A percentile compares a stretch with the other conserved stretches of the same genome.
phyloP scores from a whole-genome alignment of 2,888 invertebrate species.

The Parapristionchus giblindavisi region DNA sequence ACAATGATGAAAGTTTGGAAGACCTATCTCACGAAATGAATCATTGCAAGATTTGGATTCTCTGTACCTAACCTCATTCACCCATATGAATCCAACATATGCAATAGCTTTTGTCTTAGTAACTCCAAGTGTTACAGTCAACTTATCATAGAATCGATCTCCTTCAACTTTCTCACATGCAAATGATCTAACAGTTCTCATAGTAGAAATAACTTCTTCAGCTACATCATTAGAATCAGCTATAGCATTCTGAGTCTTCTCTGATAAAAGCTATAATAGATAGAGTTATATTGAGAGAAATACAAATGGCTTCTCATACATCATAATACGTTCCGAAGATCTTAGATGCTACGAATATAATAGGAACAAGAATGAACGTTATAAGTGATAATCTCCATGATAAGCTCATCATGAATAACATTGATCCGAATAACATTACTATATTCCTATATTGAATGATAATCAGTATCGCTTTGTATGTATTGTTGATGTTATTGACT shows the following conservation, averaged over 20 bases:
- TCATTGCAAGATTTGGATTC: background rate
- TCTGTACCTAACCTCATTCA: conserved; percentile 55
- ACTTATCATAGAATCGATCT: conserved; percentile 59
- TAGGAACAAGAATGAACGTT: conserved; percentile 71
- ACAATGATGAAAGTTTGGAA: conserved; percentile 68
- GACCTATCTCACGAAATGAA: conserved; percentile 44
- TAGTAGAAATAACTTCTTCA: conserved; percentile 71
- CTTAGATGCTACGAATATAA: conserved; percentile 70
- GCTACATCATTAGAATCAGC: conserved; percentile 71
- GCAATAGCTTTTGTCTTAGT: conserved; percentile 66
- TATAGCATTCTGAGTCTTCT: conserved; percentile 70
- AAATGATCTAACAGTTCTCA: conserved; percentile 72
- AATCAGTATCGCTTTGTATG: background rate
- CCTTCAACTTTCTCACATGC: conserved; percentile 71
- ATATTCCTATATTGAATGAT: conserved; percentile 61
- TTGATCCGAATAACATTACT: conserved; percentile 70
- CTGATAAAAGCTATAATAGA: conserved; percentile 61
- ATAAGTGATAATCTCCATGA: conserved; percentile 72
- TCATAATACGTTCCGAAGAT: conserved; percentile 72
- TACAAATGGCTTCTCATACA: conserved; percentile 50
- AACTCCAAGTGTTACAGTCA: conserved; percentile 61
- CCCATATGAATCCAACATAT: conserved; percentile 67
- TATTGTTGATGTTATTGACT: no score
- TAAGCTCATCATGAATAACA: conserved; percentile 71
- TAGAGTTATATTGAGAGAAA: background rate